Evolutionary conservation across 2,888 invertebrate species (phyloP), one percentile per base, ranked within the genome.

Genomic region (Agrotis clavis): DNA sequence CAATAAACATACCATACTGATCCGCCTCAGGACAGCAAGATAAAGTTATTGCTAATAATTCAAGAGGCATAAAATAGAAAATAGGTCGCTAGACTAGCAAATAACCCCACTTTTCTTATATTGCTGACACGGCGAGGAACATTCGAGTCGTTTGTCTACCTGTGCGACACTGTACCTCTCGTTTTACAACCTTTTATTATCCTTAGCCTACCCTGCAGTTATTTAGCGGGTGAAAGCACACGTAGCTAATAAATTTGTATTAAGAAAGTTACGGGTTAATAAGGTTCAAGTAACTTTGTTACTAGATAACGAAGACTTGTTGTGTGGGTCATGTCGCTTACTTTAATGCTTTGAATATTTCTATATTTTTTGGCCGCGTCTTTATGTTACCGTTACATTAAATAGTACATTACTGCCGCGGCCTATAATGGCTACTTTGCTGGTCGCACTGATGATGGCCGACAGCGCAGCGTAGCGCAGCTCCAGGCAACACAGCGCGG

Each of bases 131-230:
- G 45, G 61, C 25, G 41, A 48, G 51, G 54, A 79, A 71, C 41
- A 68, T 83, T 61, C 51, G 50, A 76, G 68, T 63, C 71, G 67
- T 80, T 73, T 77, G 66, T 80, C 77, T 80, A 68, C 62, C 56
- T 71, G 56, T 53, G 67, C 60, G 71, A 69, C 64, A 76, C 56
- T 57, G 66, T 73, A 35, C 54, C 62, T 63, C 69, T 67, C 61
- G 30, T 77, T 74, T 71, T 72, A 74, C 71, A 72, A 50, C 11
- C 25, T 80, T 74, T 77, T 80, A 83, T 83, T 80, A 71, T 69
- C 74, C 72, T 63, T 61, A 63, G 67, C 70, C 59, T 25, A 67
- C 57, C 56, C 60, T 82, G 80, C 80, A 65, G 72, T 78, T 78
- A 81, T 78, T 70, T 77, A 77, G 65, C 56, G 79, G 54, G 61